A percentile compares a stretch with the other conserved stretches of the same genome.
Evolutionary conservation across 2,113 vertebrate species (phyloP).

Genomic region (Oophaga pumilio): DNA sequence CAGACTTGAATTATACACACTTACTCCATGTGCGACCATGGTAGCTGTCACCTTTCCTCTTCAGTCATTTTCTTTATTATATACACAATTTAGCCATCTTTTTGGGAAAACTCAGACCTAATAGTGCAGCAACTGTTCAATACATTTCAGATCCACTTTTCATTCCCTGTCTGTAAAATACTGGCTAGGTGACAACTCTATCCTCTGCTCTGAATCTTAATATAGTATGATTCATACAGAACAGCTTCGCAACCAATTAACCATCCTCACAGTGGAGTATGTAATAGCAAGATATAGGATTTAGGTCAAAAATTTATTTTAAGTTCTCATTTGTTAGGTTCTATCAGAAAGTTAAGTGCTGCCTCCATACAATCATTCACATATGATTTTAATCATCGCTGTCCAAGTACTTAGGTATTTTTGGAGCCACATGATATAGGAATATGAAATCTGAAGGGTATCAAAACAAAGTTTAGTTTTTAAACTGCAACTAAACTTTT

Average conservation of each 20-base stretch:
- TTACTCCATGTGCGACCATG: not conserved
- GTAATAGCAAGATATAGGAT: conserved; percentile 26
- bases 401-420: conserved; percentile 9
- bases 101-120: not conserved
- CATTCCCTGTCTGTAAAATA: conserved; percentile 33
- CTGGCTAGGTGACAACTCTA: conserved; percentile 38
- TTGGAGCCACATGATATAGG: not conserved
- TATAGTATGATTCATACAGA: conserved; percentile 33
- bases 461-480: not conserved
- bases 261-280: conserved; percentile 1
- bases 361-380: not conserved
- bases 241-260: conserved; percentile 45
- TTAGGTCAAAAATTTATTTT: conserved; percentile 36
- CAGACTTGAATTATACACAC: not conserved
- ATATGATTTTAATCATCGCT: conserved; percentile 4
- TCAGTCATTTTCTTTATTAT: not conserved
- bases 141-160: conserved; percentile 38
- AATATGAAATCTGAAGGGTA: not conserved
- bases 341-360: conserved; percentile 20
- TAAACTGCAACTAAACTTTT: too few species aligned
- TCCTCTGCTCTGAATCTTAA: conserved; percentile 28
- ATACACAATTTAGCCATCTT: not conserved
- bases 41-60: not conserved
- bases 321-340: conserved; percentile 13
- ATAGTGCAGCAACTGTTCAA: not conserved